Evolutionary conservation across 2,888 invertebrate genomes (phyloP), one percentile per base, ranked within the genome.

Genomic region (Pogonocherus hispidulus): DNA sequence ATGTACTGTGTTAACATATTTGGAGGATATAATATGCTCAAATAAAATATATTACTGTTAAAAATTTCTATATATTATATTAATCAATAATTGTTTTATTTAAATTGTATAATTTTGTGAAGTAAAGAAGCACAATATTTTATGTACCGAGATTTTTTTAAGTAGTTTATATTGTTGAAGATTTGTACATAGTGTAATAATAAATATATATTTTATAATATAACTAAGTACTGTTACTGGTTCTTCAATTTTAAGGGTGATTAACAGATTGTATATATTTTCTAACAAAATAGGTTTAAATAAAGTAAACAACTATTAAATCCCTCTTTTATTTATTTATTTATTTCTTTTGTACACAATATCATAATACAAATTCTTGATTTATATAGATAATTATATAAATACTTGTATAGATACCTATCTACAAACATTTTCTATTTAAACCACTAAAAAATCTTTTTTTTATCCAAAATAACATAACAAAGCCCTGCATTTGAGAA

Each of bases 131-230:
- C 35, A 23, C 37, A 62, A 62, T 59, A n/a, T 49, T 41, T 51
- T 51, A 62, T 62, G 32, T 62, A 37, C 37, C 32, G 46, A 51
- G 37, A 51, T 62, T 62, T 49, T 22, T 54, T 62, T 18, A 47
- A 46, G 14, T 35, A 59, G 32, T 59, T 49, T n/a, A 27, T 37
- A 62, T 67, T 70, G 72, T 72, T 72, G 62, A 63, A 19, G 65
- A 70, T 69, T 70, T 72, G 72, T 73, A 73, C 49, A 73, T 73
- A 73, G 55, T 71, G 69, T 71, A 73, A 59, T 71, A 63, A 69
- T 65, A 66, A 64, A 72, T 70, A 68, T 68, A 70, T 67, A 69
- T 69, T 70, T 63, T 65, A 69, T 65, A 67, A 63, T 64, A 35
- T 35, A 19, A 59, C 59, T 62, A 51, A 37, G 19, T 71, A 71